Conservation (phyloP, 1,140 invertebrate species). For the Asobara japonica region DNA sequence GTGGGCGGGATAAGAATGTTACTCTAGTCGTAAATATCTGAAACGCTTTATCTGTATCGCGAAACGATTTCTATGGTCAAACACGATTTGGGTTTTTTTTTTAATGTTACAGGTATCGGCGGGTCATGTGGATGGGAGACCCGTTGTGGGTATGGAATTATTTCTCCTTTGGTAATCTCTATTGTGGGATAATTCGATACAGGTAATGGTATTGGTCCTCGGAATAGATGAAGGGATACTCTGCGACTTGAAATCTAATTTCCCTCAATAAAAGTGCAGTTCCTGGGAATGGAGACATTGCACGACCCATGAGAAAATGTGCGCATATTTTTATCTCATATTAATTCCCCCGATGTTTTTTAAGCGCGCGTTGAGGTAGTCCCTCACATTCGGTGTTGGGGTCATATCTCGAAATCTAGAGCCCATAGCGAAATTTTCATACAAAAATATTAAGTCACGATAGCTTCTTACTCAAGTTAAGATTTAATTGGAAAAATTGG, state of each 20-base stretch:
- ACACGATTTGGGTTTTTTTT: background rate
- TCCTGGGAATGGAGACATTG: background rate
- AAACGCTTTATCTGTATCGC: background rate
- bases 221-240: background rate
- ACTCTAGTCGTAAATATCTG: slow-evolving; percentile 3
- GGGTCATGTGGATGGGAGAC: background rate
- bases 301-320: background rate
- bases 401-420: too few species aligned
- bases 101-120: background rate
- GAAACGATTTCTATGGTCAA: background rate
- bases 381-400: too few species aligned
- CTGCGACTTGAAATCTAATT: background rate
- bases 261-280: too few species aligned
- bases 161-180: background rate
- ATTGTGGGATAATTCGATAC: background rate
- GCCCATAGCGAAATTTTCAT: too few species aligned
- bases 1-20: slow-evolving; percentile 12
- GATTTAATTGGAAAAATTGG: too few species aligned
- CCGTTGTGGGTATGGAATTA: background rate
- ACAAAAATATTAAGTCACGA: too few species aligned
- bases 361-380: too few species aligned
- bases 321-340: too few species aligned
- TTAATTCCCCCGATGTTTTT: too few species aligned
- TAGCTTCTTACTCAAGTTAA: too few species aligned
- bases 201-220: background rate